These are phyloP conservation scores for Megaleporinus macrocephalus DNA, from an alignment of 2,113 vertebrate genomes.

Conservation along the genomic window DNA sequence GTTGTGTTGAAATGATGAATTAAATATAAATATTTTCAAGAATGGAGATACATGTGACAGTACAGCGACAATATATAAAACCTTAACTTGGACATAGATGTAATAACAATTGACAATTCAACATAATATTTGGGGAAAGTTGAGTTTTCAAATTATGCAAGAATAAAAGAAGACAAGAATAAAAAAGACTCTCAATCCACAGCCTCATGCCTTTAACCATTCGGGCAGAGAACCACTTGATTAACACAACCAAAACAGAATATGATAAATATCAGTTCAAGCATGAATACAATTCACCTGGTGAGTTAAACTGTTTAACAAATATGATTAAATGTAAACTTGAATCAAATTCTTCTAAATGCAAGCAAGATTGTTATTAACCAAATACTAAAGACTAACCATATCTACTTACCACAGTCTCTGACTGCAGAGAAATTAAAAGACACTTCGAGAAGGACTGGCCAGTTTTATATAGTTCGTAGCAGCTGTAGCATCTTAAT, in stretches of 20 bases:
- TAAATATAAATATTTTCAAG: too few relatives aligned
- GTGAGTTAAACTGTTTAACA: background rate
- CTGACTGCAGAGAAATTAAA: background rate
- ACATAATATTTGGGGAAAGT: too few relatives aligned
- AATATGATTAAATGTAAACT: too few relatives aligned
- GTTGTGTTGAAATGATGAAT: too few relatives aligned
- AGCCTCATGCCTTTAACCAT: too few relatives aligned
- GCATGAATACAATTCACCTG: background rate
- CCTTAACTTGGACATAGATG: too few relatives aligned
- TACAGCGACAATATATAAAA: too few relatives aligned
- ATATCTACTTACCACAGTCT: conserved; percentile 27
- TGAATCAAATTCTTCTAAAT: background rate
- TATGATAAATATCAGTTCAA: background rate
- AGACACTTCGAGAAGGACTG: conserved; percentile 13
- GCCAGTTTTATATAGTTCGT: conserved; percentile 33
- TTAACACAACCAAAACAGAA: background rate
- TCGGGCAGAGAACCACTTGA: background rate
- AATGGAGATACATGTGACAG: too few relatives aligned
- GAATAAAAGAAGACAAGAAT: too few relatives aligned
- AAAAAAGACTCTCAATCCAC: too few relatives aligned
- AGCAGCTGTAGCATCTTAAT: background rate
- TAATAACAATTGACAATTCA: too few relatives aligned
- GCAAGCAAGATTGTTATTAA: background rate
- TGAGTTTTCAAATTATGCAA: too few relatives aligned
- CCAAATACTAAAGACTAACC: background rate